Conservation (phyloP, 2,888 invertebrate species). For the Spatulosminthurus flaviceps region DNA sequence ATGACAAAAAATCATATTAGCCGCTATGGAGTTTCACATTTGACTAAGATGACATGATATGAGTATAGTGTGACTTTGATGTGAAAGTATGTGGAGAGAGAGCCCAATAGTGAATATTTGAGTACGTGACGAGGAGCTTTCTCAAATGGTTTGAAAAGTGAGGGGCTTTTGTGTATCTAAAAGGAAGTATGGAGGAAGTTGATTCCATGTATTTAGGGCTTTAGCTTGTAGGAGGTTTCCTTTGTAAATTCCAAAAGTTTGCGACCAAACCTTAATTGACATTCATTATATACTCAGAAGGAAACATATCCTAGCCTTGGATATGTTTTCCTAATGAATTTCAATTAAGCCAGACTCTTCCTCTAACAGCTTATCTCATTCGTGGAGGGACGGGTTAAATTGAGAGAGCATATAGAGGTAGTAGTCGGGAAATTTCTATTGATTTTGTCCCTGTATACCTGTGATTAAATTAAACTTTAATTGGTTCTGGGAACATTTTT, state of each 20-base stretch:
- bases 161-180: too few relatives aligned
- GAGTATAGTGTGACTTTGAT: too few relatives aligned
- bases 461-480: background rate
- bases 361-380: background rate
- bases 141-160: background rate
- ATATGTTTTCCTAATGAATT: background rate
- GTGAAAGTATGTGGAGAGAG: too few relatives aligned
- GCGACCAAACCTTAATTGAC: too few relatives aligned
- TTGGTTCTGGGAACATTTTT: background rate
- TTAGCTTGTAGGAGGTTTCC: background rate
- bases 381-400: background rate
- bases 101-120: too few relatives aligned
- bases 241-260: constrained; percentile 1
- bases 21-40: too few relatives aligned
- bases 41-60: too few relatives aligned
- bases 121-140: background rate
- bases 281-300: too few relatives aligned
- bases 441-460: background rate
- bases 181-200: background rate
- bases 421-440: background rate
- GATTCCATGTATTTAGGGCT: background rate
- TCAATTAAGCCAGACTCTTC: background rate
- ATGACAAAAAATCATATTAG: too few relatives aligned
- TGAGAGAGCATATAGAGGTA: background rate
- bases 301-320: too few relatives aligned